Evolutionary conservation across 64 coral and sea anemone species (phyloP).

Genomic region (Trachythela sp.): DNA sequence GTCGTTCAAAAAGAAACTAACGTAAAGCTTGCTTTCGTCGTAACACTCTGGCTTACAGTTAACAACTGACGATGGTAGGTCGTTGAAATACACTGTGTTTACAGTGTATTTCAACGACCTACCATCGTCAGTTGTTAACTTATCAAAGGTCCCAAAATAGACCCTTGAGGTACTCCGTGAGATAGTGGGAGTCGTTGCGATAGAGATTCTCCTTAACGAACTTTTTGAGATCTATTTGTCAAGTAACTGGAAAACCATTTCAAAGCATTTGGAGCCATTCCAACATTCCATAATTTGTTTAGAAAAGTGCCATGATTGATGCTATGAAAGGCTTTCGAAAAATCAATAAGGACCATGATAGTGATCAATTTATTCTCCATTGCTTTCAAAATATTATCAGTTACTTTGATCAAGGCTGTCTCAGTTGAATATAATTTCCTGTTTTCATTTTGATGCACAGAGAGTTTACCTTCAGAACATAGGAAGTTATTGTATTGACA

Average conservation of each 20-base stretch:
- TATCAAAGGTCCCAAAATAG: neutral
- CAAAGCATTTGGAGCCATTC: neutral
- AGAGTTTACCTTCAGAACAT: too few species aligned
- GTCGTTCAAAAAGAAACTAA: too few species aligned
- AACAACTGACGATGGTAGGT: neutral
- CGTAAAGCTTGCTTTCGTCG: neutral
- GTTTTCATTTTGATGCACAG: too few species aligned
- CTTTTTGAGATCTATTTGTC: neutral
- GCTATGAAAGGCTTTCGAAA: too few species aligned
- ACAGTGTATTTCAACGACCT: too few species aligned
- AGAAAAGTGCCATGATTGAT: neutral
- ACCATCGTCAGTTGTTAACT: too few species aligned
- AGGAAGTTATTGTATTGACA: too few species aligned
- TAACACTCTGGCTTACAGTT: neutral
- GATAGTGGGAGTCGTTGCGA: neutral
- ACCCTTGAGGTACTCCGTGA: constrained; percentile 9
- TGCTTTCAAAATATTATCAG: too few species aligned
- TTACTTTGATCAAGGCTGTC: too few species aligned
- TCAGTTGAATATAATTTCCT: too few species aligned
- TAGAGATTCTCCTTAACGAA: neutral
- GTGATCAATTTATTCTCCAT: too few species aligned
- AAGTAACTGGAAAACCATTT: neutral
- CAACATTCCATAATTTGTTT: neutral
- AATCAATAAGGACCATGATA: too few species aligned
- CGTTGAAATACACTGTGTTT: constrained; percentile 3